Conservation (phyloP, 2,888 invertebrate species). For the Euplagia quadripunctaria region DNA sequence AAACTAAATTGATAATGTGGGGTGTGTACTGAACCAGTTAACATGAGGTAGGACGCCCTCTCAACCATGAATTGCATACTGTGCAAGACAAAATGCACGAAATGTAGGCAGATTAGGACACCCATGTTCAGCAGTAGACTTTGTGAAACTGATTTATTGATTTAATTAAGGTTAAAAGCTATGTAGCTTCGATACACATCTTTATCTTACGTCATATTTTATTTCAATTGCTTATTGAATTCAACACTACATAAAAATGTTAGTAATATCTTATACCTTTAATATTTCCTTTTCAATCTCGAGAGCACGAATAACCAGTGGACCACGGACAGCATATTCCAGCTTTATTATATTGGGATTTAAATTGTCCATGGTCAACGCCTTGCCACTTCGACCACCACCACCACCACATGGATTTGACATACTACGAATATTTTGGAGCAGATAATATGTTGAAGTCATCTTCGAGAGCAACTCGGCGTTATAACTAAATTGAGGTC, state of each 20-base stretch:
- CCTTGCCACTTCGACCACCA: constrained; percentile 19
- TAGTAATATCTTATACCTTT: constrained; percentile 84
- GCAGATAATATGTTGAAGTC: neutral
- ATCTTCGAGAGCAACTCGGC: neutral
- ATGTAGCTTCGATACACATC: neutral
- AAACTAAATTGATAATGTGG: neutral
- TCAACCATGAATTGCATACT: neutral
- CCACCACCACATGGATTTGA: neutral
- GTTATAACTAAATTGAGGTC: neutral
- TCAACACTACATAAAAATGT: neutral
- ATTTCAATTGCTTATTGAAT: neutral
- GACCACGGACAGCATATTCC: constrained; percentile 99
- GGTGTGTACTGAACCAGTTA: neutral
- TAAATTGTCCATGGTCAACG: constrained; percentile 90
- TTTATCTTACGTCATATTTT: neutral
- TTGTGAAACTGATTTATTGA: neutral
- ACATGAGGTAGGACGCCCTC: neutral
- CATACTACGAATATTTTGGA: neutral
- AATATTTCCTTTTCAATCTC: constrained; percentile 97
- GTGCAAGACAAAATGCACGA: too few species aligned
- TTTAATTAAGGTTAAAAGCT: too few species aligned
- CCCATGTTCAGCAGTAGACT: neutral
- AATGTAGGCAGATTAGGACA: too few species aligned
- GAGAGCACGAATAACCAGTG: constrained; percentile 96
- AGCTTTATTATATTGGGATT: constrained; percentile 96